Evolutionary conservation across 2,113 vertebrate genomes (phyloP).

Genomic region (Geococcyx californianus): DNA sequence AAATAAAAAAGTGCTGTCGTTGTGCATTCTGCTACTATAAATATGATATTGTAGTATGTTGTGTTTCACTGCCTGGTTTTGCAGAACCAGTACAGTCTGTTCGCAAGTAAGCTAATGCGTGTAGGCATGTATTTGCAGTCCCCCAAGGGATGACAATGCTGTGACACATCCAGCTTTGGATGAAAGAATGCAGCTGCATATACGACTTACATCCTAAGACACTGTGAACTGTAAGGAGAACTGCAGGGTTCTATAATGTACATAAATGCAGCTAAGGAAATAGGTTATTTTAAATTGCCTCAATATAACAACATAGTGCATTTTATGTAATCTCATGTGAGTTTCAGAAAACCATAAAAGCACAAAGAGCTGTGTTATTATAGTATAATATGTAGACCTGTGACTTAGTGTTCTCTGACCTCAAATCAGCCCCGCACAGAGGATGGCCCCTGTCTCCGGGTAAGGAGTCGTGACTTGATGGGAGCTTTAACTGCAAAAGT

Average conservation of each 20-base stretch:
- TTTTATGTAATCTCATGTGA: conserved; percentile 12
- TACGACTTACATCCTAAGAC: not conserved
- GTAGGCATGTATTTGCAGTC: not conserved
- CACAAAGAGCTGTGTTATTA: not conserved
- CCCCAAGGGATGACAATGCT: not conserved
- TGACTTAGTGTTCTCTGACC: not conserved
- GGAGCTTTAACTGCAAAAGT: not conserved
- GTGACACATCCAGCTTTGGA: not conserved
- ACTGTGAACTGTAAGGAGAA: not conserved
- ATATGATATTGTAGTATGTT: not conserved
- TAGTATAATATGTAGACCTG: not conserved
- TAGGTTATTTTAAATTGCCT: not conserved
- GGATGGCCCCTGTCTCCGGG: not conserved
- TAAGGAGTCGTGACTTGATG: not conserved
- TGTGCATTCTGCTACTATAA: not conserved
- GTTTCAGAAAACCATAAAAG: conserved; percentile 5
- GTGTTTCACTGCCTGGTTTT: not conserved
- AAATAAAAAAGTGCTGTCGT: not conserved
- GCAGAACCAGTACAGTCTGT: not conserved
- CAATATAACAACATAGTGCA: not conserved
- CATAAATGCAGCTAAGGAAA: not conserved
- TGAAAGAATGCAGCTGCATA: not conserved
- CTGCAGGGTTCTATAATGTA: not conserved
- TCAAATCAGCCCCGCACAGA: conserved; percentile 8
- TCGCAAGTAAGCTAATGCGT: not conserved